A percentile compares a stretch with the other conserved stretches of the same genome.
These are phyloP conservation scores for Amazona ochrocephala DNA, from an alignment of 2,797 vertebrate species.

Conservation along the genomic window DNA sequence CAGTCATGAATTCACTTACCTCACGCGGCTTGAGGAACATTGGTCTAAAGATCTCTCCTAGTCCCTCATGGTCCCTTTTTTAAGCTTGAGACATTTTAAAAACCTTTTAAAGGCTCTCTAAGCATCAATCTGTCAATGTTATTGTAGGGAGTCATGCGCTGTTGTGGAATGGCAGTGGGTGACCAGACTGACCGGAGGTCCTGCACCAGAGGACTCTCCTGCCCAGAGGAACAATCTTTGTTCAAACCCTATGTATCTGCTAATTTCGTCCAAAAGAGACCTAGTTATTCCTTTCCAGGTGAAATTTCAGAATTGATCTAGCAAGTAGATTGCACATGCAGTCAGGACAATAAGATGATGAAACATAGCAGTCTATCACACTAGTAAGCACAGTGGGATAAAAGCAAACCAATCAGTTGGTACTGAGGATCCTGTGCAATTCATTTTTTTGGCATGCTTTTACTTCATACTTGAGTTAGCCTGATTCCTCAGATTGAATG, in stretches of 20 bases:
- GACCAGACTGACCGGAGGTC: not conserved
- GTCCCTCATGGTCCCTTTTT: fast-evolving
- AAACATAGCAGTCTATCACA: not conserved
- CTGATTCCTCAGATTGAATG: not conserved
- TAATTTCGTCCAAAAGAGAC: not conserved
- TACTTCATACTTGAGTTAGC: not conserved
- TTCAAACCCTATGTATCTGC: fast-evolving
- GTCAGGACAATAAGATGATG: not conserved
- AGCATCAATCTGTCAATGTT: not conserved
- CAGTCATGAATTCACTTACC: not conserved
- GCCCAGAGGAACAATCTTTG: not conserved
- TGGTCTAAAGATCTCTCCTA: not conserved
- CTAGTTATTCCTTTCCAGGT: not conserved
- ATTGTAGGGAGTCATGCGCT: not conserved
- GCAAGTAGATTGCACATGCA: fast-evolving
- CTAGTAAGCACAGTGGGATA: not conserved
- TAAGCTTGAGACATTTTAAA: not conserved
- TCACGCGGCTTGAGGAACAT: not conserved
- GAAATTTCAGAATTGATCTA: not conserved
- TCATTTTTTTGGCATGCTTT: not conserved
- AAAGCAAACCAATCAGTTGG: not conserved
- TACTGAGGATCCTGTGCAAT: not conserved
- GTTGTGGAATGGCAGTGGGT: not conserved
- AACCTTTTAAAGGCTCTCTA: not conserved
- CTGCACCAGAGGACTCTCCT: not conserved